Base-by-base conservation (phyloP, 1,140 invertebrate species). In the Belonocnema kinseyi region DNA sequence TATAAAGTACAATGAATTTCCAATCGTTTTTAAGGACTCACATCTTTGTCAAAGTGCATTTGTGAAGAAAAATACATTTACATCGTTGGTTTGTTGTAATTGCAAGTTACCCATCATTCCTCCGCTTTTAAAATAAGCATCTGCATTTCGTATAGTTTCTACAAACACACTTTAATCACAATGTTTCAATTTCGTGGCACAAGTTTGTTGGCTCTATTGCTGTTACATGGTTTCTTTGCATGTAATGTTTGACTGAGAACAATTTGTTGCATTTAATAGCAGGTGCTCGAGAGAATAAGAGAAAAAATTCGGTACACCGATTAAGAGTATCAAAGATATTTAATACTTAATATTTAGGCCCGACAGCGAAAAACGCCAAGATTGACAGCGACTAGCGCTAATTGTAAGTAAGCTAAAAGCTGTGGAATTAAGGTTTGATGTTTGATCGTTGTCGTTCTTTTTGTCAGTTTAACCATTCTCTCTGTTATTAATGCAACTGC, bases 371-470 rank as follows among this genome's bases (percentile, higher is more conserved):
- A 66, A 66, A 66, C 40, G 61, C 26, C 14, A 66, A 46, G 40
- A 66, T 40, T 66, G n/a, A 21, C 46, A 21, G 26, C 40, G 61
- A 66, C 40, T 66, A 46, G 40, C 40, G 40, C 61, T 56, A 19
- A 19, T 10, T 66, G 40, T 33, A 26, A 40, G n/a, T 46, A 46
- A 66, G 61, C 61, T 66, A 66, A 40, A 66, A 66, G 61, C 61
- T 66, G 61, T 40, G 61, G 61, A 66, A 66, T 66, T 40, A 66
- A 40, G 40, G 33, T 14, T 66, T 66, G 61, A 66, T 26, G 61
- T 66, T 40, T 66, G 26, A 46, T 66, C 61, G 61, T 66, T 66
- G 61, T 66, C 61, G 61, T 66, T 66, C 61, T 66, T 33, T 46
- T 40, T 66, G 33, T 33, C 33, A 46, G 40, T 46, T 40, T 66